Conservation (phyloP, 2,888 invertebrate genomes). For the Drosophila mimica region DNA sequence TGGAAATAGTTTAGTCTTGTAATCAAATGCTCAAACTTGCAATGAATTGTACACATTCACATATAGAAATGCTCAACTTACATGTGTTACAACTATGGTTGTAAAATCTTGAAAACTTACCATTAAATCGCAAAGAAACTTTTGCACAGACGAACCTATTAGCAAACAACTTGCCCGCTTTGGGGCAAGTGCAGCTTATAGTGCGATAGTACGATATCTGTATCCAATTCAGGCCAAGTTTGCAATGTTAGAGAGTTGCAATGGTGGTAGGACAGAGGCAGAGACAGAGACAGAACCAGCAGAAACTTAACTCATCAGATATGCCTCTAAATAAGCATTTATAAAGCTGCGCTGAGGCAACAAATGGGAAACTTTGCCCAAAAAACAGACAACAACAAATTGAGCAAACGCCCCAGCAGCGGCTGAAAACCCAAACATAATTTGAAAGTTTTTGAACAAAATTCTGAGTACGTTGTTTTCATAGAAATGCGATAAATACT, state of each 20-base stretch:
- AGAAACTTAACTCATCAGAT: constrained; percentile 76
- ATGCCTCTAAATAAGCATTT: constrained; percentile 78
- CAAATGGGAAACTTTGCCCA: constrained; percentile 66
- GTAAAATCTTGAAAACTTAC: constrained; percentile 49
- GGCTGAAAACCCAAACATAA: constrained; percentile 65
- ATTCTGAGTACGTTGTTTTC: constrained; percentile 78
- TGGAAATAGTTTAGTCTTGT: constrained; percentile 19
- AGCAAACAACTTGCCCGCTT: constrained; percentile 46
- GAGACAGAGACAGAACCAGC: not conserved
- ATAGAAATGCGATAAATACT: constrained; percentile 79
- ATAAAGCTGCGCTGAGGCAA: constrained; percentile 68
- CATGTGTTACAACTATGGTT: constrained; percentile 32
- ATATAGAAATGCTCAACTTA: constrained; percentile 4
- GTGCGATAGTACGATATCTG: constrained; percentile 41
- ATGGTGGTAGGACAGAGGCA: not conserved
- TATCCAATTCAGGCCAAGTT: constrained; percentile 54
- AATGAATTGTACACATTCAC: not conserved
- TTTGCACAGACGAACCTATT: constrained; percentile 54
- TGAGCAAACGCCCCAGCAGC: constrained; percentile 26
- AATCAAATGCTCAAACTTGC: constrained; percentile 21
- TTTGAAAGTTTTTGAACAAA: constrained; percentile 71
- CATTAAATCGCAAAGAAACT: constrained; percentile 56
- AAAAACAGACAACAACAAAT: constrained; percentile 36
- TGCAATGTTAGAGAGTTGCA: constrained; percentile 14
- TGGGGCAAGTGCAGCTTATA: constrained; percentile 43